A percentile compares a stretch with the other conserved stretches of the same genome.
These are phyloP conservation scores for Buphagus erythrorhynchus DNA, from an alignment of 2,797 vertebrate species.

Conservation along the genomic window DNA sequence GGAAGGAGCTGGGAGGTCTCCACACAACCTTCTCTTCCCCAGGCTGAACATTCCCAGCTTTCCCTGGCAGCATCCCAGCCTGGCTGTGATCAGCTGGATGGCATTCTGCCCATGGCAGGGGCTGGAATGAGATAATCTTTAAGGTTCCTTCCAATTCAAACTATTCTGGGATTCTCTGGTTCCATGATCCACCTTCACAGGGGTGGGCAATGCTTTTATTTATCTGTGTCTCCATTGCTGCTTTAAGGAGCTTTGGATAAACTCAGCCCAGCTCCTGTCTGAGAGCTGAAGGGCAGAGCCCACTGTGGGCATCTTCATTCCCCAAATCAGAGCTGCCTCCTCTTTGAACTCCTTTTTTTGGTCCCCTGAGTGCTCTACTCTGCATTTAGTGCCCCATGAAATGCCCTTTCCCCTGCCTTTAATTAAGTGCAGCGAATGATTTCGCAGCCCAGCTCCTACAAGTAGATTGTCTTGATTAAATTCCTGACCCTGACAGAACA, in stretches of 20 bases:
- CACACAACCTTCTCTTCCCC: not conserved
- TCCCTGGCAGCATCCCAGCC: not conserved
- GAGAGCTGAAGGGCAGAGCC: not conserved
- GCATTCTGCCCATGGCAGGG: not conserved
- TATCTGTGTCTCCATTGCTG: not conserved
- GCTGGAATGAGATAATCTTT: not conserved
- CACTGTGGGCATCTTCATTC: not conserved
- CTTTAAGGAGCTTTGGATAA: not conserved
- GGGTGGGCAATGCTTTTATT: not conserved
- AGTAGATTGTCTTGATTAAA: not conserved
- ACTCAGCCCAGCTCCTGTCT: not conserved
- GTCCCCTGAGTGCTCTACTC: not conserved
- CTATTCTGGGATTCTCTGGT: too few relatives aligned
- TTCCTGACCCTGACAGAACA: not conserved
- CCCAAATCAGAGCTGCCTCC: not conserved
- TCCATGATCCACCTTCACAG: not conserved
- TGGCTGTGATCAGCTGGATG: fast-evolving
- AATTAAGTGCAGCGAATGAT: not conserved
- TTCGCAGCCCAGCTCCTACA: not conserved
- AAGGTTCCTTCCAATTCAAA: not conserved
- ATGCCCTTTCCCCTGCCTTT: not conserved
- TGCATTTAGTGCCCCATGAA: not conserved
- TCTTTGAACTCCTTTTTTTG: not conserved
- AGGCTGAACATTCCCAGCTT: not conserved
- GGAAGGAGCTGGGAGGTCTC: not conserved